Percentiles rank a stretch among this genome's conserved stretches.
phyloP scores from a whole-genome alignment of 1,140 invertebrate species.

The Neodiprion pinetum region DNA sequence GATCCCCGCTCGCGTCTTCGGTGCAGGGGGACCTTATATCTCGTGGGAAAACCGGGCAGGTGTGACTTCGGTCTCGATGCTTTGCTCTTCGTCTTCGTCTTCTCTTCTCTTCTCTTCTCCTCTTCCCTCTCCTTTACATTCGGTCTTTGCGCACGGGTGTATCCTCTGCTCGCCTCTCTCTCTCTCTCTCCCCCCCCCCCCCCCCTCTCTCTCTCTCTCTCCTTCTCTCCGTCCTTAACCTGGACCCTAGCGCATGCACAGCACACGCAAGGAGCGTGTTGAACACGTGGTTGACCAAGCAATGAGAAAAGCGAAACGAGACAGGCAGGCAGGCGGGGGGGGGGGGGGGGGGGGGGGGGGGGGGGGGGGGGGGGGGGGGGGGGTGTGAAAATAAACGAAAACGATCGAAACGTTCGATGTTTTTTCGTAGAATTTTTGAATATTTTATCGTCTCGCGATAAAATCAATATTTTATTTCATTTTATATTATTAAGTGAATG shows the following conservation, averaged over 20 bases:
- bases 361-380: not conserved
- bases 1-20: no score
- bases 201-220: not conserved
- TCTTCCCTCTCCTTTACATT: not conserved
- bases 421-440: no score
- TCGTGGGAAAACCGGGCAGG: conserved; percentile 2
- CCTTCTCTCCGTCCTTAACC: not conserved
- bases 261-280: conserved; percentile 6
- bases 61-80: not conserved
- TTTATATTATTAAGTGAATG: no score
- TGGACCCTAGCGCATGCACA: not conserved
- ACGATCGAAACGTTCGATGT: no score
- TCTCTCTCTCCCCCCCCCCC: not conserved
- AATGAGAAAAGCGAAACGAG: not conserved
- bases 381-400: not conserved
- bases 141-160: not conserved
- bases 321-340: not conserved
- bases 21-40: not conserved
- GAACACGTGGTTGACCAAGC: not conserved
- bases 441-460: no score
- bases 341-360: no score
- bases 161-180: no score
- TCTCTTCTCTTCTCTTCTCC: not conserved
- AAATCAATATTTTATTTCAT: no score
- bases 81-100: not conserved